Base-by-base conservation (phyloP, 2,888 invertebrate genomes). In the Tyria jacobaeae region DNA sequence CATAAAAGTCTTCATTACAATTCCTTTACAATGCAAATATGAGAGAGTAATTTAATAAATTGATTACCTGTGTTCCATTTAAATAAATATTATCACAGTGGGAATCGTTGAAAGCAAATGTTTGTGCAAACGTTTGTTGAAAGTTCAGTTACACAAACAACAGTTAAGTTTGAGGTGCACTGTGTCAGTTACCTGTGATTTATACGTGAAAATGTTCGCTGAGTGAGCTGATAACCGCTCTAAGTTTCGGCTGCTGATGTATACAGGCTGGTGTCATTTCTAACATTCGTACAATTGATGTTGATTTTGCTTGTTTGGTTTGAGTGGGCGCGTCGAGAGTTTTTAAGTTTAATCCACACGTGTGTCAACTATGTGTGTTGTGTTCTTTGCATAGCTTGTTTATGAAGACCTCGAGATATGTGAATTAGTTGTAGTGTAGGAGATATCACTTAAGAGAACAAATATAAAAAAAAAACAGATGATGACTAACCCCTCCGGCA, bases 81-180 rank as follows among this genome's bases (percentile, higher is more conserved):
- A 44, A 50, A n/a, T 9, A 0, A 52, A 31, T 27, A 37, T 31
- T 48, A 27, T 21, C 4, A 48, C 21, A 54, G 15, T 21, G 37
- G 3, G 44, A 35, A 31, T 12, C 3, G n/a, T 25, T 49, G 6
- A 15, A 4, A 39, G n/a, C 34, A 41, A 55, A 55, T 55, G 25
- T 55, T 60, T 39, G 60, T 17, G 37, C 54, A 54, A 66, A 62
- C 53, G 52, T 68, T 70, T 64, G 73, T 66, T 37, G 31, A 27
- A 58, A 55, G 49, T 37, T 41, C 60, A 60, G 52, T 50, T 48
- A 55, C 41, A 35, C 70, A 63, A 65, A 73, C 54, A 61, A 31
- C 52, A 48, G 52, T 64, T 63, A 73, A 67, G 73, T 58, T 54
- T 56, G 44, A 58, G 70, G 52, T 73, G 73, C 65, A 73, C 54